Percentiles rank a stretch among this genome's conserved stretches.
These are phyloP conservation scores for Stegodyphus mimosarum DNA, from an alignment of 1,140 invertebrate genomes.

Conservation along the genomic window DNA sequence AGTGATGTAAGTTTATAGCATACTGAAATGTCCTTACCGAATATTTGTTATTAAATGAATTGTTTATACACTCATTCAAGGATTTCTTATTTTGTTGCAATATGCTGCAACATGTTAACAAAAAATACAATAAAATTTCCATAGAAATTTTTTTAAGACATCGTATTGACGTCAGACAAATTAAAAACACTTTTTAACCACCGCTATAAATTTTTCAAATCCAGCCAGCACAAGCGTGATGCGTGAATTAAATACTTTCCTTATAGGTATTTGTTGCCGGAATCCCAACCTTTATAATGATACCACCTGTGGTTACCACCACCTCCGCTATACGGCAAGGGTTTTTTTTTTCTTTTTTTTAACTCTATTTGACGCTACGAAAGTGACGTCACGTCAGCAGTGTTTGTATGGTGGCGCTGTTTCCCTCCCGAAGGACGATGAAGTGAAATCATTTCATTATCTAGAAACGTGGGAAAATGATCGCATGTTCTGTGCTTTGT, in stretches of 20 bases:
- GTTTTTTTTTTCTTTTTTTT: too few relatives aligned
- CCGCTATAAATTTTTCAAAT: not conserved
- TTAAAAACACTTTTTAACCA: constrained; percentile 9
- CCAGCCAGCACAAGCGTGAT: too few relatives aligned
- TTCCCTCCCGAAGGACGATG: not conserved
- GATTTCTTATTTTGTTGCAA: not conserved
- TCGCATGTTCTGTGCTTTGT: not conserved
- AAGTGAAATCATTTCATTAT: constrained; percentile 28
- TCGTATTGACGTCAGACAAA: constrained; percentile 16
- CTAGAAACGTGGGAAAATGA: constrained; percentile 27
- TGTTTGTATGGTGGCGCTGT: constrained; percentile 19
- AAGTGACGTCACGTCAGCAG: too few relatives aligned
- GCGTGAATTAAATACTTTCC: constrained; percentile 9
- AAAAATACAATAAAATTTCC: not conserved
- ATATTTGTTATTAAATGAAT: too few relatives aligned
- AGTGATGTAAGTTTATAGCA: too few relatives aligned
- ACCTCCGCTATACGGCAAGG: too few relatives aligned
- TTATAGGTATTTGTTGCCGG: constrained; percentile 15
- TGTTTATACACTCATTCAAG: too few relatives aligned
- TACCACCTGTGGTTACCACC: constrained; percentile 4
- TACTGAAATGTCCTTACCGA: too few relatives aligned
- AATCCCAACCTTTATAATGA: constrained; percentile 21
- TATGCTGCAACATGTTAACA: not conserved
- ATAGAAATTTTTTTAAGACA: not conserved
- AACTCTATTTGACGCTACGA: too few relatives aligned